Base-by-base conservation (phyloP, 1,140 invertebrate genomes). In the Bombyx mandarina region DNA sequence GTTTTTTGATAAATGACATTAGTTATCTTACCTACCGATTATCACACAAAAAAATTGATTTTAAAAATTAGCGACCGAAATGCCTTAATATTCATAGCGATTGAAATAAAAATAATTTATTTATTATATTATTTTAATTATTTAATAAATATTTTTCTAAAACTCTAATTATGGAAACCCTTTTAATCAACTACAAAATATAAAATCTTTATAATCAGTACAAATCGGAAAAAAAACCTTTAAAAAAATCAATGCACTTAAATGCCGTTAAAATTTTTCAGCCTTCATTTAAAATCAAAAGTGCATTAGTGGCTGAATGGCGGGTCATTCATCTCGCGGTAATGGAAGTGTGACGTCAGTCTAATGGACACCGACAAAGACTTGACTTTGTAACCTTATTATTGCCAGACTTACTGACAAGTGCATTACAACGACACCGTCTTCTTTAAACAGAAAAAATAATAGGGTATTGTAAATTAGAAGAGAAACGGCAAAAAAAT, bases 281-380 rank as follows among this genome's bases (percentile, higher is more conserved):
- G 10, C 45, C 7, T 45, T 8, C 10, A 10, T 8, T 22, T 47
- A 48, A 61, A 65, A 61, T 46, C 58, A 61, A 47, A 47, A 58
- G 26, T 58, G 61, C 61, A 66, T 63, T 66, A 58, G 45, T 45
- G 56, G 12, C 58, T 58, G 52, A 61, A 61, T 50, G 58, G 52
- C 61, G 56, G 58, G 58, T 61, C 61, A 63, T 66, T 66, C 65
- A 63, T 66, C 58, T 63, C 58, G 51, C 18, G 50, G 44, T 63
- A 66, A 66, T 63, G 50, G 58, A 44, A 35, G 43, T 58, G 53
- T 66, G 65, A 63, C 61, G 58, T 63, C 53, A 47, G 53, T 65
- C 60, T 62, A 62, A 62, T 65, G 60, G 60, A 65, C 52, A 10
- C 51, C 46, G 44, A 62, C 63, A 65, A 62, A 62, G 60, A 62